Evolutionary conservation across 2,888 invertebrate genomes (phyloP).

Genomic region (Pegoplata infirma): DNA sequence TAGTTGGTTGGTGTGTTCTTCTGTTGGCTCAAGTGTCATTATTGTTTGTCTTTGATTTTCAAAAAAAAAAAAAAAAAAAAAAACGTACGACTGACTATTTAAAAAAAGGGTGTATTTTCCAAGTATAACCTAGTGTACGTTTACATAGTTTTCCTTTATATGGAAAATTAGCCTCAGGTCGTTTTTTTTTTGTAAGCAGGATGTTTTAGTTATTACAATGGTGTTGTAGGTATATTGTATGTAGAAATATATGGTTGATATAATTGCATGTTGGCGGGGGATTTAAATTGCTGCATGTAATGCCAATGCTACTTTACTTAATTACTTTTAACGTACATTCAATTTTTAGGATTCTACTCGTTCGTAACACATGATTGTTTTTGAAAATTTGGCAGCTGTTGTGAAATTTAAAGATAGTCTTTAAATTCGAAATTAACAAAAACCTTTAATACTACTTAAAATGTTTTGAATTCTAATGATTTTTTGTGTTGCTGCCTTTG

Average conservation of each 20-base stretch:
- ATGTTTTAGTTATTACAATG: constrained; percentile 39
- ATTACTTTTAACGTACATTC: not conserved
- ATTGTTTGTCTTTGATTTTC: constrained; percentile 53
- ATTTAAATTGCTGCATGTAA: no score
- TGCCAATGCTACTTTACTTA: not conserved
- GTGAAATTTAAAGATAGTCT: constrained; percentile 33
- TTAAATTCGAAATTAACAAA: constrained; percentile 12
- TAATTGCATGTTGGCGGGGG: not conserved
- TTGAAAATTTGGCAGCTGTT: constrained; percentile 56
- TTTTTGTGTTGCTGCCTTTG: constrained; percentile 11
- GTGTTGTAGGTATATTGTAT: constrained; percentile 16
- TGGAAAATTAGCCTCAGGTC: constrained; percentile 56
- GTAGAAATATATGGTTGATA: no score
- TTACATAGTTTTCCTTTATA: constrained; percentile 49
- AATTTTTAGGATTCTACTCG: constrained; percentile 32
- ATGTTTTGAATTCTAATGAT: constrained; percentile 38
- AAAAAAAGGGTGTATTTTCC: constrained; percentile 58
- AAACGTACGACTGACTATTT: constrained; percentile 15
- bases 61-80: no score
- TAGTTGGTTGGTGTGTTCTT: constrained; percentile 27
- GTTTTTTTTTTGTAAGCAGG: constrained; percentile 47
- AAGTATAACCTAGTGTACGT: constrained; percentile 36
- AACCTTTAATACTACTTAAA: constrained; percentile 30
- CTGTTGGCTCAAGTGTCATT: constrained; percentile 56
- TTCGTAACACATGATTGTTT: no score